A percentile compares a stretch with the other conserved stretches of the same genome.
Evolutionary conservation across 2,113 vertebrate species (phyloP).

Genomic region (Rhinolophus sinicus): DNA sequence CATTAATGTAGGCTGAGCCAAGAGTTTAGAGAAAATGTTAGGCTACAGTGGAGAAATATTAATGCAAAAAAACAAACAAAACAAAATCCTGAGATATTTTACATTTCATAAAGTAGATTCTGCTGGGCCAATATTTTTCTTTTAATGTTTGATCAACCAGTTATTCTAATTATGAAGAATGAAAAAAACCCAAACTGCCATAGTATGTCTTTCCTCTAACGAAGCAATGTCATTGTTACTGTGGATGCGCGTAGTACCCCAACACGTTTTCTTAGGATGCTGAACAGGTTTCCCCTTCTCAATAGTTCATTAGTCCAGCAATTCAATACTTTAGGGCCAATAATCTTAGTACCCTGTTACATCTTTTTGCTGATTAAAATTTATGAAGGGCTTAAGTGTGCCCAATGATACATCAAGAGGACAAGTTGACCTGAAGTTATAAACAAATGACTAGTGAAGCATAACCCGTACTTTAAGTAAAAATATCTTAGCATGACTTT

Average conservation of each 20-base stretch:
- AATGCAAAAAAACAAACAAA: background rate
- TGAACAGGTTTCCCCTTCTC: background rate
- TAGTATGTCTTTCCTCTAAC: background rate
- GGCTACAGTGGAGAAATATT: background rate
- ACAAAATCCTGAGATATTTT: background rate
- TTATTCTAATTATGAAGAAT: constrained; percentile 47
- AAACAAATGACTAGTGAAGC: background rate
- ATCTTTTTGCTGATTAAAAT: constrained; percentile 40
- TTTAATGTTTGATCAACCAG: background rate
- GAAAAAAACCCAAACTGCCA: background rate
- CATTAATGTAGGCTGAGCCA: background rate
- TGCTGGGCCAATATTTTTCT: background rate
- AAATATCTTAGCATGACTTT: background rate
- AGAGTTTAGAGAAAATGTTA: constrained; percentile 28
- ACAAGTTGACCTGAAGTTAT: background rate
- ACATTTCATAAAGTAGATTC: background rate
- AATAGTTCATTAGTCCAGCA: background rate
- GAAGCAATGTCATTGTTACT: background rate
- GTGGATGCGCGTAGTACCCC: background rate
- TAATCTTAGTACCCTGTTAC: background rate
- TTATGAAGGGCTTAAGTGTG: constrained; percentile 15
- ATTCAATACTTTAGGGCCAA: background rate
- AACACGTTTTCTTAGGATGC: background rate
- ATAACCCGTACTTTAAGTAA: background rate
- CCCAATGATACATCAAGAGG: constrained; percentile 1